A percentile compares a stretch with the other conserved stretches of the same genome.
Conservation (phyloP, 2,797 vertebrate species). For the Selene dorsalis region DNA sequence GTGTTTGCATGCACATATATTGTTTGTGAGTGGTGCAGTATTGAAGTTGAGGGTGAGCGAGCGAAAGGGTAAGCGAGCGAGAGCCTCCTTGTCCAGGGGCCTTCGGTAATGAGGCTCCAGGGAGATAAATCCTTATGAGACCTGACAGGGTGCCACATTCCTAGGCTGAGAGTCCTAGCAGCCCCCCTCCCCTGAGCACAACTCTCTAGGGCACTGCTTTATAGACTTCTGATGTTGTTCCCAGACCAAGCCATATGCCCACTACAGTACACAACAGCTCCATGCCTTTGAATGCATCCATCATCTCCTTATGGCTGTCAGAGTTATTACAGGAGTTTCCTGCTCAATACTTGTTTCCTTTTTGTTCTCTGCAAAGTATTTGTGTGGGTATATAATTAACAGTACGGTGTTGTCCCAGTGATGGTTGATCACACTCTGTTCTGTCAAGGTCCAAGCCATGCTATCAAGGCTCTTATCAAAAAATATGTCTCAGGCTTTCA, state of each 20-base stretch:
- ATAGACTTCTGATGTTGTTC: constrained; percentile 66
- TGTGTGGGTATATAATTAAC: constrained; percentile 19
- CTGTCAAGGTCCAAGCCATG: constrained; percentile 18
- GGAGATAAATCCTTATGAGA: constrained; percentile 82
- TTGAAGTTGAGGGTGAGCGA: constrained; percentile 38
- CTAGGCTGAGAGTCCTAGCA: constrained; percentile 70
- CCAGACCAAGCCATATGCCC: constrained; percentile 46
- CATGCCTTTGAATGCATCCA: constrained; percentile 20
- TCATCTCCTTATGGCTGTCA: constrained; percentile 8
- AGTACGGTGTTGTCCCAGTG: not conserved
- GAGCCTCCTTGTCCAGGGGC: constrained; percentile 65
- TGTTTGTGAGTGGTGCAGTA: constrained; percentile 24
- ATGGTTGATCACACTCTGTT: not conserved
- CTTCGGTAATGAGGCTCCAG: constrained; percentile 77
- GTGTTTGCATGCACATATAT: constrained; percentile 26
- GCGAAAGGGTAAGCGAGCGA: constrained; percentile 46
- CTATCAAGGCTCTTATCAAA: constrained; percentile 22
- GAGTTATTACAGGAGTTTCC: constrained; percentile 18
- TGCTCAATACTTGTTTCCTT: not conserved
- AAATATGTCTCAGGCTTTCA: constrained; percentile 14
- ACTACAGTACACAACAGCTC: constrained; percentile 31
- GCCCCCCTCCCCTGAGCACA: constrained; percentile 56
- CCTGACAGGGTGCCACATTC: constrained; percentile 84
- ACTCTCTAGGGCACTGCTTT: constrained; percentile 63
- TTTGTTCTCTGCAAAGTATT: not conserved